Evolutionary conservation across 2,888 invertebrate genomes (phyloP), one percentile per base, ranked within the genome.

Genomic region (Dugesia japonica): DNA sequence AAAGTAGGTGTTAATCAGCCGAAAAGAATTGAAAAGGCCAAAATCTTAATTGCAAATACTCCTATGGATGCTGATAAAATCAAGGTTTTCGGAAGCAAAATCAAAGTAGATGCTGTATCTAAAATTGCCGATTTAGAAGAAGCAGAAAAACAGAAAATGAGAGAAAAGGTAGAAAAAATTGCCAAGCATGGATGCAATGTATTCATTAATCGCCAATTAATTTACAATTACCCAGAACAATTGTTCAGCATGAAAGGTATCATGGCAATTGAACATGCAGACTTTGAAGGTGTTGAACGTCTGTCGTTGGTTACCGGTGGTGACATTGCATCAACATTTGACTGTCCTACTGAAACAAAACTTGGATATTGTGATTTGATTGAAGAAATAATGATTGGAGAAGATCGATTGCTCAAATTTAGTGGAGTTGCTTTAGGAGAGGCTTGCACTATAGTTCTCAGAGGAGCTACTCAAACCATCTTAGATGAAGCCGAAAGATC

Each of bases 51-150:
- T 81, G 97, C 97, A 15, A 99, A 99, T 85, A 99, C 98, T 13
- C 94, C 98, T 0, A 99, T 99, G 98, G 98, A 99, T 86, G 93
- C 95, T 0, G 98, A 99, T 83, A 99, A 99, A 86, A 94, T 98
- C 80, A 97, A 98, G 87, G 84, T 84, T 23, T 78, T 78, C 77
- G 78, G 78, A 26, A 74, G 74, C 27, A 78, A 78, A 42, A 78
- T 78, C 20, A 75, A 73, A 31, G 87, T 88, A 7, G 87, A 87
- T 81, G 86, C 86, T 1, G 84, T 87, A 20, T 86, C 87, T 9
- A 88, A 97, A 85, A 92, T 99, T 79, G 98, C 98, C 1, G 97
- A 98, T 82, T 86, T 99, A 74, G 98, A 99, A 86, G 86, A 91
- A 72, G 97, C 97, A 0, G 98, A 99, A 84, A 98, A 97, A 83